Conservation (phyloP, 1,140 invertebrate species). For the Heterodera schachtii region DNA sequence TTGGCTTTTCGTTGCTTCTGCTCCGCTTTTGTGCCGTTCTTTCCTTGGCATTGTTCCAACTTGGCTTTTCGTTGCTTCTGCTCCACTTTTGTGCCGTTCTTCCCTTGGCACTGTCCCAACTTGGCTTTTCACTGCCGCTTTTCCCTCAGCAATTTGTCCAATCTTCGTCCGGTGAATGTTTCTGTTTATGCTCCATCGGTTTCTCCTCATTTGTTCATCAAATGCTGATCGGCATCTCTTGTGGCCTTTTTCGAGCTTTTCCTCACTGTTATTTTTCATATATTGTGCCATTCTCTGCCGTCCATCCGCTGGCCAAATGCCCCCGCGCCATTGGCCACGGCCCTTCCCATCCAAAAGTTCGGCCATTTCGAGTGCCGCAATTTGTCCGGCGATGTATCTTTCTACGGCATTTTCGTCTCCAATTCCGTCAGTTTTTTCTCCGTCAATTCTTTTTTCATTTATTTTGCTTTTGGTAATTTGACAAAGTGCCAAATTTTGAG, state of each 20-base stretch:
- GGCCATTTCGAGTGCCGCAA: constrained; percentile 20
- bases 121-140: constrained; percentile 10
- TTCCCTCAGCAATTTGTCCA: neutral
- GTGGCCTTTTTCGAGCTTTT: neutral
- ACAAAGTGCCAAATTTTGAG: neutral
- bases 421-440: neutral
- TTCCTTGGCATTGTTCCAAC: neutral
- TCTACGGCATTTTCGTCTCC: constrained; percentile 3
- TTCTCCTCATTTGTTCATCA: constrained; percentile 29
- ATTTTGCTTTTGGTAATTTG: neutral
- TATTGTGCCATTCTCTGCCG: neutral
- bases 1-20: constrained; percentile 13
- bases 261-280: neutral
- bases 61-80: constrained; percentile 13
- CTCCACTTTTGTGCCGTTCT: neutral
- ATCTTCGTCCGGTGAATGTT: no score
- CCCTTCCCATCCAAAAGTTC: neutral
- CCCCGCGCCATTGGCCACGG: neutral
- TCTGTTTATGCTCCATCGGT: neutral
- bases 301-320: neutral
- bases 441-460: neutral
- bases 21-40: neutral
- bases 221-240: constrained; percentile 14
- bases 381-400: constrained; percentile 20
- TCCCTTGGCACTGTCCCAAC: neutral